phyloP scores from a whole-genome alignment of 2,888 invertebrate genomes.

The Pandemis corylana region DNA sequence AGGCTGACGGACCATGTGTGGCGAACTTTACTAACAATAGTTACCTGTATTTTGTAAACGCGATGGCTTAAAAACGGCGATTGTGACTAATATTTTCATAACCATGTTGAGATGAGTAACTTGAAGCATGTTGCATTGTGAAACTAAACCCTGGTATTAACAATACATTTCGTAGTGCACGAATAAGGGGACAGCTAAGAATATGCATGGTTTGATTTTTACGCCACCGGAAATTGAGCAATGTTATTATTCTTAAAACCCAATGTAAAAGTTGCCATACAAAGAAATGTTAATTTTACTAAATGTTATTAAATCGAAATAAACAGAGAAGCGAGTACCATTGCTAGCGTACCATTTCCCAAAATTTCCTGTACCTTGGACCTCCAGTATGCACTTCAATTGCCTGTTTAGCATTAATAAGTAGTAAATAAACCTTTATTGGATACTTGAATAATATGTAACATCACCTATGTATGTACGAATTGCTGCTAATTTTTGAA shows the following conservation, averaged over 20 bases:
- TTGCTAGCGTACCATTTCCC: slow-evolving; percentile 7
- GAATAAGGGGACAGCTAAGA: slow-evolving; percentile 10
- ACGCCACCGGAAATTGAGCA: slow-evolving; percentile 53
- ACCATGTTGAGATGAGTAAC: slow-evolving; percentile 10
- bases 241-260: slow-evolving; percentile 58
- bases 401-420: background rate
- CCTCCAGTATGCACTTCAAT: background rate
- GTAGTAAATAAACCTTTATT: background rate
- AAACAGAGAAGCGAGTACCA: slow-evolving; percentile 16
- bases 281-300: slow-evolving; percentile 4
- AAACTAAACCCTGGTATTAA: slow-evolving; percentile 14
- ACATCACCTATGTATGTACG: background rate
- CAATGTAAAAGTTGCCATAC: slow-evolving; percentile 60
- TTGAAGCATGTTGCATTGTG: slow-evolving; percentile 35
- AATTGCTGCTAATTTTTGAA: background rate
- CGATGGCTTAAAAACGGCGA: slow-evolving; percentile 23
- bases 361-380: background rate
- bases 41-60: slow-evolving; percentile 18
- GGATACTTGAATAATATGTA: background rate
- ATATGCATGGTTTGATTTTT: slow-evolving; percentile 52
- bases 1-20: background rate
- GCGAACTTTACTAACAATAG: slow-evolving; percentile 18
- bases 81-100: slow-evolving; percentile 9
- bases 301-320: slow-evolving; percentile 9
- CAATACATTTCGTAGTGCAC: slow-evolving; percentile 12